These are phyloP conservation scores for Cochlearius cochlearius DNA, from an alignment of 2,113 vertebrate species.

Conservation along the genomic window DNA sequence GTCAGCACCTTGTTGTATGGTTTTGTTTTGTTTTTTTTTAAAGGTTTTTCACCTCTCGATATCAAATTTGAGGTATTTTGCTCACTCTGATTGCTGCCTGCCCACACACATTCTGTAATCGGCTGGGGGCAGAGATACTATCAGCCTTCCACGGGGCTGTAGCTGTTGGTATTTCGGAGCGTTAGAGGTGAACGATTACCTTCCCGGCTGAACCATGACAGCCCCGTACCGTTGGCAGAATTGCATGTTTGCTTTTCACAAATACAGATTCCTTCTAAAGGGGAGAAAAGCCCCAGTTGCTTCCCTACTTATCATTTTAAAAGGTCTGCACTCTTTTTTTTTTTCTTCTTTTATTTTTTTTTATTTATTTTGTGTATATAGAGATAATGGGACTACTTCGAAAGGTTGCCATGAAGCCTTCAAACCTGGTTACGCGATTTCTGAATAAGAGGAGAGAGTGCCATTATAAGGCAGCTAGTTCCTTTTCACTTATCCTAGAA, in stretches of 20 bases:
- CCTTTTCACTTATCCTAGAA: not conserved
- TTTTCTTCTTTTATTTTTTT: rapidly evolving
- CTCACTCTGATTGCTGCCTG: not conserved
- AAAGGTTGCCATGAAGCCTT: not conserved
- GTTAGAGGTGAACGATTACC: not conserved
- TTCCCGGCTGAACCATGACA: not conserved
- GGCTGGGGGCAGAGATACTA: not conserved
- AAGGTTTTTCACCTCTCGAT: not conserved
- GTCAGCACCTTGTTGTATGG: no score
- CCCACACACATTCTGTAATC: not conserved
- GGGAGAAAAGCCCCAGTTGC: not conserved
- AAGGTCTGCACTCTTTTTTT: not conserved
- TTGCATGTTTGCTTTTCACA: not conserved
- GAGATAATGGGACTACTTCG: not conserved
- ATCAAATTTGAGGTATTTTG: not conserved
- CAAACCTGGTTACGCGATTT: not conserved
- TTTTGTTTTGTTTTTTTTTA: not conserved
- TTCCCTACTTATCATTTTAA: not conserved
- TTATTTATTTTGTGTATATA: not conserved
- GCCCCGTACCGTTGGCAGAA: not conserved
- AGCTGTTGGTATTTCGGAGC: not conserved
- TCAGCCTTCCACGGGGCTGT: not conserved
- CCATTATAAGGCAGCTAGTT: not conserved
- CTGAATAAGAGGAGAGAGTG: not conserved
- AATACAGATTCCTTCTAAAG: not conserved